Evolutionary conservation across 2,888 invertebrate genomes (phyloP), one percentile per base, ranked within the genome.

Genomic region (Keiferia lycopersicella): DNA sequence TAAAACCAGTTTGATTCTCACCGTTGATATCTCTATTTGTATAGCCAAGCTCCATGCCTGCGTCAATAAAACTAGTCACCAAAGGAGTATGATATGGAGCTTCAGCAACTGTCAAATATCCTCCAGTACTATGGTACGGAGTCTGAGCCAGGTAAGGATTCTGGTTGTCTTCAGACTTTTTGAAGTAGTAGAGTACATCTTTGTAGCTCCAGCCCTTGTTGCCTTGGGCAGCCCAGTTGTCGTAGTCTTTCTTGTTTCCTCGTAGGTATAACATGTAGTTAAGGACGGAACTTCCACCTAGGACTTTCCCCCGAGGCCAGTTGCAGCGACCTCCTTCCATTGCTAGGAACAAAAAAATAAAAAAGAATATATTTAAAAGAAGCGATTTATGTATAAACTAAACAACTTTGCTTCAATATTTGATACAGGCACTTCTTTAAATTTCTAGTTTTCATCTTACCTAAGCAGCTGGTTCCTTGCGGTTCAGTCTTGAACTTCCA

Each of bases 401-500:
- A 51, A 22, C 11, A 45, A 45, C n/a, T 16, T 45, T 45, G 45
- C 45, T 45, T 45, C n/a, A 4, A 16, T 16, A n/a, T 0, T 45
- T 45, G 6, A 6, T 11, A 16, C n/a, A 45, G 51, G 51, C 51
- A 11, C 22, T 51, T 22, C 18, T 6, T 11, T 11, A 50, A n/a
- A 26, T 53, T 11, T 4, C n/a, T n/a, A 53, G 8, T 1, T 56
- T 39, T 16, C 1, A 16, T 34, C 51, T 80, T 88, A 96, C 97
- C 97, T 78, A 97, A 91, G 81, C 97, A 97, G 16, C 95, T 93
- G 6, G 94, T 95, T 51, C 95, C 95, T 74, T 96, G 95, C 0
- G 98, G 97, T 80, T 98, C 98, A 0, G 97, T 97, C 86, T 98
- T 98, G 82, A 97, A 98, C 78, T 96, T 95, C 98, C 98, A 98